phyloP scores from a whole-genome alignment of 2,888 invertebrate species.

The Volucella inflata region DNA sequence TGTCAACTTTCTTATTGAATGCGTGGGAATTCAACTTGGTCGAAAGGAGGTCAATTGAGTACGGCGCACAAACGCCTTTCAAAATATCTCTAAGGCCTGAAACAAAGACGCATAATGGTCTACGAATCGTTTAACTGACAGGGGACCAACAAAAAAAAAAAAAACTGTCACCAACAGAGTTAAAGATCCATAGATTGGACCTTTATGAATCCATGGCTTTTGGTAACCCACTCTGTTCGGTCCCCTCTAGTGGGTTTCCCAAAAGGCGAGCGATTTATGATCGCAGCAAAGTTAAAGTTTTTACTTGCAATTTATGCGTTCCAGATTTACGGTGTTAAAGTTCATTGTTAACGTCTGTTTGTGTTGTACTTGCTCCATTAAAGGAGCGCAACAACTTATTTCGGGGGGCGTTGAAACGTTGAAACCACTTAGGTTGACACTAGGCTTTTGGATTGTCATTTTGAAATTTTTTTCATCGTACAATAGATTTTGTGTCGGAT shows the following conservation, averaged over 20 bases:
- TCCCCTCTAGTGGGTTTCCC: constrained; percentile 44
- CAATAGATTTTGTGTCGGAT: constrained; percentile 32
- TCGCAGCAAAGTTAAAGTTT: constrained; percentile 42
- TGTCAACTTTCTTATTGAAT: constrained; percentile 30
- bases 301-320: constrained; percentile 70
- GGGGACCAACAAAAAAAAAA: constrained; percentile 31
- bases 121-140: constrained; percentile 31
- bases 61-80: constrained; percentile 17
- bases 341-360: constrained; percentile 59
- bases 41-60: constrained; percentile 55
- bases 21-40: constrained; percentile 62
- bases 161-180: constrained; percentile 47
- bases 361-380: constrained; percentile 53
- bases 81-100: constrained; percentile 29
- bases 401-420: constrained; percentile 66
- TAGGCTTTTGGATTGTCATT: constrained; percentile 38
- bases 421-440: constrained; percentile 67
- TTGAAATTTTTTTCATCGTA: constrained; percentile 38
- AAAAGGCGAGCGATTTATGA: constrained; percentile 67
- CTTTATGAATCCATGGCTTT: constrained; percentile 43
- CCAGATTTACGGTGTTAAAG: constrained; percentile 72
- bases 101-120: constrained; percentile 28
- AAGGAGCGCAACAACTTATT: constrained; percentile 65
- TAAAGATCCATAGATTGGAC: constrained; percentile 59
- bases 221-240: constrained; percentile 59